Conservation (phyloP, 2,888 invertebrate genomes). For the Spisula subtruncata region DNA sequence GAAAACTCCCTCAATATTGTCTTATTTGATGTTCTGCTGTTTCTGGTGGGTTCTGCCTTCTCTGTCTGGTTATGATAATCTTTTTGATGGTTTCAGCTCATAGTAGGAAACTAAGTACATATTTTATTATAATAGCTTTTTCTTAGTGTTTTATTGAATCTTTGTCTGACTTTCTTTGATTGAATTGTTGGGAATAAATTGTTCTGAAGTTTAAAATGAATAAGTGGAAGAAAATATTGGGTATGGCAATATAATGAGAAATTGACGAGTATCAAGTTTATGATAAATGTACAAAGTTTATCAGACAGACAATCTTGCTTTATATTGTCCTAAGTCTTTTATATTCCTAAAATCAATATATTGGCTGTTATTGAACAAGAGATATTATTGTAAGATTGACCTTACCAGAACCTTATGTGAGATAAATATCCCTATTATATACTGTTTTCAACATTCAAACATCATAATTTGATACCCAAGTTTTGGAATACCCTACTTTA, state of each 20-base stretch:
- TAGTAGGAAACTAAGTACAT: no score
- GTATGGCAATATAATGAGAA: background rate
- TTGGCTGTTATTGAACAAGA: background rate
- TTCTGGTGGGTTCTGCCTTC: no score
- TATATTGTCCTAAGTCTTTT: conserved; percentile 8
- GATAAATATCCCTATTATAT: background rate
- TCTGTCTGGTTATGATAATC: no score
- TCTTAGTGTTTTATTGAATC: background rate
- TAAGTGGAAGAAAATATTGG: background rate
- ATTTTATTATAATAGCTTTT: no score
- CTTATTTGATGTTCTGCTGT: no score
- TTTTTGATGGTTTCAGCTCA: no score
- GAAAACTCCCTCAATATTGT: no score
- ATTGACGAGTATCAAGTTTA: background rate
- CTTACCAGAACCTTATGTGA: background rate
- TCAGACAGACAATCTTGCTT: background rate
- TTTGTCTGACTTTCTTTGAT: conserved; percentile 2
- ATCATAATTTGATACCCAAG: no score
- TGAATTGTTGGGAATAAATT: background rate
- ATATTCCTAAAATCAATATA: background rate
- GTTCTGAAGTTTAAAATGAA: background rate
- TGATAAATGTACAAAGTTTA: conserved; percentile 6
- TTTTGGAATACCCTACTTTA: no score
- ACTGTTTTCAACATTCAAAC: no score
- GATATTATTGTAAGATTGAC: background rate